Base-by-base conservation (phyloP, 2,888 invertebrate species). In the Rhorus exstirpatorius region DNA sequence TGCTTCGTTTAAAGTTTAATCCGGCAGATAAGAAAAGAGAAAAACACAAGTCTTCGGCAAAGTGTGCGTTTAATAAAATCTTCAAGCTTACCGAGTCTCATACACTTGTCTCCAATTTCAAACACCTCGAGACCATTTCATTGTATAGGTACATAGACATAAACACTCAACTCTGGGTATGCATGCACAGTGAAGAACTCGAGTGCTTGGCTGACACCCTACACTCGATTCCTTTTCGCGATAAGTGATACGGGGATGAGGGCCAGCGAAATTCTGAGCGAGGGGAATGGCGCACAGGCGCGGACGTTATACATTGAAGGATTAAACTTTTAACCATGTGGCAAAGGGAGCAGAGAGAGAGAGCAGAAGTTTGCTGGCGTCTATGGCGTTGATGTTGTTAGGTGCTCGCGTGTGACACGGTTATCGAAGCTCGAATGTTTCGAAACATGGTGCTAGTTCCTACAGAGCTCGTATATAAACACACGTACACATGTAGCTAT, bases 321-420 rank as follows among this genome's bases (percentile, higher is more conserved):
- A 78, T 78, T 71, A 71, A 78, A 71, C 76, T 63, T 67, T 67
- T 51, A 51, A 31, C 44, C 44, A 24, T 46, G 35, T 24, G 10
- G 63, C 63, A 38, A 65, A 63, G 49, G 17, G 46, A 8, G 63
- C 46, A 72, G 72, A 24, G 44, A 44, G 12, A 35, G 35, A 49
- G 58, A 6, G 6, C 1, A 65, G 14, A 2, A 17, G 14, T 0
- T 10, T 3, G 55, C 17, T 51, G 51, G n/a, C 35, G 67, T 71
- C 51, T 31, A 51, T 65, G 26, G 31, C 19, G 38, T 41, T 53
- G 63, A 51, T 51, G 38, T 60, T 68, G 67, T 60, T 68, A 12
- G 17, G 60, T 79, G 67, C 68, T 79, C 60, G 70, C 51, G 70
- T 63, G 75, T 24, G 55, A 76, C 70, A 76, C 41, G 70, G 38